Conservation (phyloP, 2,888 invertebrate genomes). For the Calliopum simillimum region DNA sequence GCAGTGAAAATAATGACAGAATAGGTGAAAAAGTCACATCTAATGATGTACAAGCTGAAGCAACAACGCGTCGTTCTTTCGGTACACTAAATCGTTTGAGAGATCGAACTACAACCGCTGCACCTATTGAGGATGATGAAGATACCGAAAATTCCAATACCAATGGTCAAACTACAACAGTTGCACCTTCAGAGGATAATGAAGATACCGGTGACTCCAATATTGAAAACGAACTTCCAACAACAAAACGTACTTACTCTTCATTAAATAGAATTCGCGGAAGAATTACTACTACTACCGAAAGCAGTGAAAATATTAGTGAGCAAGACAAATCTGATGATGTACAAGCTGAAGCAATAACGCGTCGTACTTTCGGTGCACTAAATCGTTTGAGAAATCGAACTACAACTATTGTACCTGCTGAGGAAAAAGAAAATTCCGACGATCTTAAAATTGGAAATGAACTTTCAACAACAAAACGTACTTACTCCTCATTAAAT, state of each 20-base stretch:
- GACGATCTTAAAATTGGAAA: background rate
- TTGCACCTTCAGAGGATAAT: slow-evolving; percentile 6
- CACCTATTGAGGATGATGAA: background rate
- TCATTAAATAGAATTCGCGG: background rate
- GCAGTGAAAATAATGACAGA: background rate
- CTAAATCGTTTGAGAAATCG: slow-evolving; percentile 16
- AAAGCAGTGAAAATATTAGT: background rate
- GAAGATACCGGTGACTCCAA: background rate
- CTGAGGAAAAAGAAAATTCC: background rate
- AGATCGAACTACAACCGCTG: background rate
- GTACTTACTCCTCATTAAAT: background rate
- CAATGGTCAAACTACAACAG: too few relatives aligned
- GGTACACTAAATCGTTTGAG: slow-evolving; percentile 12
- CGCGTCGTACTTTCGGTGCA: slow-evolving; percentile 9
- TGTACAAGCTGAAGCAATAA: slow-evolving; percentile 11
- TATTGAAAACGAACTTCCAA: background rate
- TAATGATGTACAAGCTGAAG: too few relatives aligned
- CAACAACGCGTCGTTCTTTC: background rate
- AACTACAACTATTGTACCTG: background rate
- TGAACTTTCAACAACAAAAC: background rate
- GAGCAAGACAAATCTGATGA: background rate
- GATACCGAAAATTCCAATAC: background rate
- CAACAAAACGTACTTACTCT: background rate
- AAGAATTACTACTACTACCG: slow-evolving; percentile 6
- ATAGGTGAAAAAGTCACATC: background rate